phyloP scores from a whole-genome alignment of 2,888 invertebrate species.

The Sarcophaga caerulescens region DNA sequence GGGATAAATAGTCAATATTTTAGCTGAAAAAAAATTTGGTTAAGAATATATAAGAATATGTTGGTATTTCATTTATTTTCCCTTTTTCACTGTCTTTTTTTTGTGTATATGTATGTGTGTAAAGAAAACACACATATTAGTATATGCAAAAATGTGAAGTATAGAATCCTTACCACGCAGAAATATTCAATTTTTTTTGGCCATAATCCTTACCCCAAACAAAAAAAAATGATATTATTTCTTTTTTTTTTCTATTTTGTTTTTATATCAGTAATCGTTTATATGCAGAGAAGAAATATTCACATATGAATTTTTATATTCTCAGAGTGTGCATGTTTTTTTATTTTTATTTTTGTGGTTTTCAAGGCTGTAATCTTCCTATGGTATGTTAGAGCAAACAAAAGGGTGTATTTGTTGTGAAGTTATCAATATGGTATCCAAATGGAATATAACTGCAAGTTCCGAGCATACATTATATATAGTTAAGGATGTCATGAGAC shows the following conservation, averaged over 20 bases:
- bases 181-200: not conserved
- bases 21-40: not conserved
- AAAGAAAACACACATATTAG: not conserved
- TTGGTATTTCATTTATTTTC: constrained; percentile 5
- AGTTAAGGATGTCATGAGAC: too few relatives aligned
- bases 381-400: not conserved
- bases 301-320: not conserved
- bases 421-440: too few relatives aligned
- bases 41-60: constrained; percentile 17
- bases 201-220: constrained; percentile 11
- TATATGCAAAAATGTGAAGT: constrained; percentile 5
- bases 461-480: not conserved
- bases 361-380: constrained; percentile 11
- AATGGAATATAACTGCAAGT: not conserved
- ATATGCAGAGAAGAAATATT: not conserved
- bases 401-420: too few relatives aligned
- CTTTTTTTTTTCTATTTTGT: not conserved
- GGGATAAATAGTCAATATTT: constrained; percentile 32
- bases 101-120: not conserved
- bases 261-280: not conserved
- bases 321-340: not conserved
- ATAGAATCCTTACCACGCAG: constrained; percentile 18
- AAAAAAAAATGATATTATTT: not conserved
- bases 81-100: not conserved
- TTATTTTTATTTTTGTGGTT: not conserved